Evolutionary conservation across 2,113 vertebrate species (phyloP), one percentile per base, ranked within the genome.

Genomic region (Bothrops jararaca): DNA sequence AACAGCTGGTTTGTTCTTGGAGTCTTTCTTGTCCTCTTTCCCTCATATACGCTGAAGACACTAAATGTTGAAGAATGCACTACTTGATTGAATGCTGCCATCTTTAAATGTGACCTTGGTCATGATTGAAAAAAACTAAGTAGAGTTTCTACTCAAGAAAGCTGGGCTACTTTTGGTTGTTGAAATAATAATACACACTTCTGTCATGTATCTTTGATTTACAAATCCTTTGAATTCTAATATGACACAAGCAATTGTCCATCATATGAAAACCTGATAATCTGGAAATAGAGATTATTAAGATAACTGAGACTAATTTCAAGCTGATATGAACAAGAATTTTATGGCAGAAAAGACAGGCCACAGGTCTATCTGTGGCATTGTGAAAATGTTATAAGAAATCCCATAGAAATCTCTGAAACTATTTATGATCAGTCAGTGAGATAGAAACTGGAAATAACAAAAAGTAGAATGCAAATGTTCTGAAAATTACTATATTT

Each of bases 301-400:
- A 86, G 1, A 23, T 58, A 56, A 39, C 24, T 57, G 10, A 22
- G 22, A 29, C 12, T 57, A 50, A 54, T 52, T 91, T 45, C 18
- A 74, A 53, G 18, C 1, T n/a, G 50, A 3, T n/a, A 11, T 8
- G 45, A 60, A 86, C 50, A 85, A 48, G 85, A 87, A 13, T 86
- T 91, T 6, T 42, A 22, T 0, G 0, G 0, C 0, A 85, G 87
- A 56, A 15, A 53, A 24, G 34, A 50, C 11, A 2, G 26, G 1
- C 3, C 80, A n/a, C 18, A 50, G 22, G 39, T 34, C 26, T 10
- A 23, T 42, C 54, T 13, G 18, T 42, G 39, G 20, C 34, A 24
- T 50, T 85, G 26, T 57, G 6, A 10, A 86, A 91, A 45, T 85
- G 39, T 86, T 48, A 22, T 42, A 48, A 29, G 15, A 90, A 90